A percentile compares a stretch with the other conserved stretches of the same genome.
These are phyloP conservation scores for Formica selysi DNA, from an alignment of 1,140 invertebrate species.

Conservation along the genomic window DNA sequence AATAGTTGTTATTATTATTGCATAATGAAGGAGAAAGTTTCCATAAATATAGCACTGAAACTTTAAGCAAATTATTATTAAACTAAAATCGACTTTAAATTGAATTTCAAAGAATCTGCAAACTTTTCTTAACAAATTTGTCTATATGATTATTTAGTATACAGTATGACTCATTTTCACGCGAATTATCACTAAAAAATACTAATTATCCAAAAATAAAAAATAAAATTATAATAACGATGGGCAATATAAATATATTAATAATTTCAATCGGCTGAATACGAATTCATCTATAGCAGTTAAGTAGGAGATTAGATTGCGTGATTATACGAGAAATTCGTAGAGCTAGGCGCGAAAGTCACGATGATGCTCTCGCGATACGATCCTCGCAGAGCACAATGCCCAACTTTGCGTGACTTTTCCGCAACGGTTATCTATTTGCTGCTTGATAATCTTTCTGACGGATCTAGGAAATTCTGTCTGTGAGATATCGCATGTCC, in stretches of 20 bases:
- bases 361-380: constrained; percentile 30
- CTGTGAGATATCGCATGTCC: constrained; percentile 82
- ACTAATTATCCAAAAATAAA: too few species aligned
- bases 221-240: background rate
- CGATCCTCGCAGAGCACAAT: background rate
- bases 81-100: too few species aligned
- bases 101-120: too few species aligned
- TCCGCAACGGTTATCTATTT: constrained; percentile 78
- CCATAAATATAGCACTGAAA: background rate
- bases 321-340: constrained; percentile 20
- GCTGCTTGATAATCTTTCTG: constrained; percentile 75
- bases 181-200: too few species aligned
- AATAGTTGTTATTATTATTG: background rate
- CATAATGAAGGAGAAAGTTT: background rate
- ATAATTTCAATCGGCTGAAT: background rate
- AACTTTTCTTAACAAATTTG: too few species aligned
- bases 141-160: too few species aligned
- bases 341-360: constrained; percentile 25
- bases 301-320: background rate
- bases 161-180: too few species aligned
- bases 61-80: too few species aligned
- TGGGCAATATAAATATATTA: background rate
- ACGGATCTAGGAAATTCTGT: constrained; percentile 77
- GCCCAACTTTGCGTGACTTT: constrained; percentile 80
- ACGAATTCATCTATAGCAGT: background rate